Base-by-base conservation (phyloP, 1,140 invertebrate species). In the Drosophila pruinosa region DNA sequence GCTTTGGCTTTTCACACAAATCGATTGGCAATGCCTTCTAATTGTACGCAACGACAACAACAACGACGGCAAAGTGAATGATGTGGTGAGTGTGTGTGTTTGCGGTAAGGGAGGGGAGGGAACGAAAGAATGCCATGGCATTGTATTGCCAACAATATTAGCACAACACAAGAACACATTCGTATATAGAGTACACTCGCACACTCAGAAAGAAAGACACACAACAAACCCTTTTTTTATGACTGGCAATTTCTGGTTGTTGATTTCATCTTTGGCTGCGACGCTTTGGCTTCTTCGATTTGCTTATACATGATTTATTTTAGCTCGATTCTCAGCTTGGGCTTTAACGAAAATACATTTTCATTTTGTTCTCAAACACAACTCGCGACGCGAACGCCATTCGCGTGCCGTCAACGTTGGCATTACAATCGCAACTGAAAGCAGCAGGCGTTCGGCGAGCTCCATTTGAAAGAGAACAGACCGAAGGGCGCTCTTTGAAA, bases 11-110 rank as follows among this genome's bases (percentile, higher is more conserved):
- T 85, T 85, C 80, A 85, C 82, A 85, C 81, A 88, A 88, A 86
- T 86, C 81, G 81, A 86, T 86, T 86, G 81, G 81, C 81, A 86
- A 86, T 88, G 81, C 81, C 81, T 86, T 80, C 82, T 86, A 86
- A 86, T 86, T 86, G 81, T 86, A 86, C 81, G 85, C 81, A 74
- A 80, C 61, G 57, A 43, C 61, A 63, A 63, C 52, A 70, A 21
- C 64, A 41, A 22, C 38, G 47, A 38, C 50, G 52, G 17, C 64
- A 65, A 65, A 73, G 54, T 73, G 28, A 52, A 65, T 69, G 75
- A 72, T 72, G 61, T 72, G 59, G 26, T 74, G 45, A 12, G 31
- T 34, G 31, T 12, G 12, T 12, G 74, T 26, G 15, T n/a, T n/a
- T n/a, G 34, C n/a, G 36, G 59, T 59, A 34, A 43, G 54, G 26